Conservation (phyloP, 1,140 invertebrate genomes). For the Araneus ventricosus region DNA sequence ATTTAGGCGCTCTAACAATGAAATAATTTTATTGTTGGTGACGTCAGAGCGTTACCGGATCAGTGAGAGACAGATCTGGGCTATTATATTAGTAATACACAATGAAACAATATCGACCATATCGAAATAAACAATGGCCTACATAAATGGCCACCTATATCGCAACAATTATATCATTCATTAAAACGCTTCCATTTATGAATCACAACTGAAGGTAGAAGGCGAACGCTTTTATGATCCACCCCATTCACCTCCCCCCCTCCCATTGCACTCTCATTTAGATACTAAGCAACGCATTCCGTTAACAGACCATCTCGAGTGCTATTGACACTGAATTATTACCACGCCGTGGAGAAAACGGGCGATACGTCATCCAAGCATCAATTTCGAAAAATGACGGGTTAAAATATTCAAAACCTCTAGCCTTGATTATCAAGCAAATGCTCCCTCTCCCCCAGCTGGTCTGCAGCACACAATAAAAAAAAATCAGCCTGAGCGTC, state of each 20-base stretch:
- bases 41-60: too few relatives aligned
- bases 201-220: too few relatives aligned
- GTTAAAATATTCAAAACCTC: conserved; percentile 50
- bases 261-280: neutral
- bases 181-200: too few relatives aligned
- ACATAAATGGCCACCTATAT: too few relatives aligned
- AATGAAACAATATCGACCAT: too few relatives aligned
- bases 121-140: too few relatives aligned
- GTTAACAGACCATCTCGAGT: neutral
- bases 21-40: too few relatives aligned
- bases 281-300: neutral
- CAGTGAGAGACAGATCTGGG: too few relatives aligned
- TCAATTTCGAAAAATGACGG: conserved; percentile 50
- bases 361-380: conserved; percentile 20
- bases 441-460: neutral
- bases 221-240: neutral
- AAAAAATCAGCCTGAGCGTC: conserved; percentile 30
- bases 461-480: neutral
- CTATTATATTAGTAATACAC: too few relatives aligned
- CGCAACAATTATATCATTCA: too few relatives aligned
- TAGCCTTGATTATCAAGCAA: conserved; percentile 45
- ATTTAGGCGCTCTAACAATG: too few relatives aligned
- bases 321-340: conserved; percentile 40
- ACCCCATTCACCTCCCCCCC: neutral
- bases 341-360: neutral